A percentile compares a stretch with the other conserved stretches of the same genome.
These are phyloP conservation scores for Patella ulyssiponensis DNA, from an alignment of 2,888 invertebrate genomes.

Conservation along the genomic window DNA sequence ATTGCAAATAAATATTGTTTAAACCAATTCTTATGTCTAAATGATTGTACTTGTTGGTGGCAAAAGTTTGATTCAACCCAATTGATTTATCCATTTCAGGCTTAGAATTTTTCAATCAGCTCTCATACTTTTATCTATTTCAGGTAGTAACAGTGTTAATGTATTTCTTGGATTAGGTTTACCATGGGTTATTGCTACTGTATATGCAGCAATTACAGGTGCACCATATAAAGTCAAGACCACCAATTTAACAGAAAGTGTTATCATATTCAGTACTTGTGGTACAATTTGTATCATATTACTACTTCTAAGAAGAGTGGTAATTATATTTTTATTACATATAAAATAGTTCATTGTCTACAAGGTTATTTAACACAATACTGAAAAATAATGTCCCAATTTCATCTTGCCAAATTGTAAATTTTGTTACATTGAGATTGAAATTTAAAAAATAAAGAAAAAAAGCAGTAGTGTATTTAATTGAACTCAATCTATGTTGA, in stretches of 20 bases:
- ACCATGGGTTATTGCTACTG: conserved; percentile 67
- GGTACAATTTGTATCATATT: conserved; percentile 60
- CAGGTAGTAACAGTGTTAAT: conserved; percentile 71
- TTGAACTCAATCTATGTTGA: no score
- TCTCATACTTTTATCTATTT: conserved; percentile 15
- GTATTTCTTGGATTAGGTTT: conserved; percentile 70
- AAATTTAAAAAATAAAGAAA: no score
- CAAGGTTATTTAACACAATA: background rate
- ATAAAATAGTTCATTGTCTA: background rate
- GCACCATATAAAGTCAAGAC: conserved; percentile 53
- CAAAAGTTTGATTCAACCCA: no score
- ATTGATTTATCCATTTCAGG: no score
- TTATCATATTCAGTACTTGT: conserved; percentile 61
- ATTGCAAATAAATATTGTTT: no score
- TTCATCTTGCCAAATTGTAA: background rate
- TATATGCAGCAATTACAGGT: conserved; percentile 55
- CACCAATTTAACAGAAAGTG: conserved; percentile 62
- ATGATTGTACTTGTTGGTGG: no score
- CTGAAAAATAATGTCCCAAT: background rate
- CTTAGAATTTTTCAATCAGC: no score
- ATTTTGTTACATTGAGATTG: no score
- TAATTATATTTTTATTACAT: conserved; percentile 37
- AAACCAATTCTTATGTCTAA: no score
- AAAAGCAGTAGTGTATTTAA: no score
- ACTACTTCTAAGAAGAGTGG: conserved; percentile 62